Evolutionary conservation across 2,888 invertebrate species (phyloP).

Genomic region (Heliconius charithonia): DNA sequence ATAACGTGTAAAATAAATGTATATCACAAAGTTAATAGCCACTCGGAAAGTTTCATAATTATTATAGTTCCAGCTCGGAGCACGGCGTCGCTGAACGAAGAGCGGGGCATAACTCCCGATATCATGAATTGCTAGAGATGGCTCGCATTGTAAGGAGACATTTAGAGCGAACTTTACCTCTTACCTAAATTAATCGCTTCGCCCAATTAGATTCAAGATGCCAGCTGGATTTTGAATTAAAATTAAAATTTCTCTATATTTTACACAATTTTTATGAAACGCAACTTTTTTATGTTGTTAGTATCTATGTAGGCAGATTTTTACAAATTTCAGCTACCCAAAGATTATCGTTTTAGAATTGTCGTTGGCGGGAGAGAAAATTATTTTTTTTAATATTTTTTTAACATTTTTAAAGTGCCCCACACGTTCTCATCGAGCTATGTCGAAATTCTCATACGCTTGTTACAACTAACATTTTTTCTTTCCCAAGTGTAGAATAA

Average conservation of each 20-base stretch:
- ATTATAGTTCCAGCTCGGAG: constrained; percentile 7
- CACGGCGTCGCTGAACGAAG: constrained; percentile 19
- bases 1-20: background rate
- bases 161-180: constrained; percentile 32
- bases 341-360: no score
- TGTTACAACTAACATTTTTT: no score
- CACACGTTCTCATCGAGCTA: no score
- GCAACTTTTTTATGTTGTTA: no score
- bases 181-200: constrained; percentile 27
- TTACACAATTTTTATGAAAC: no score
- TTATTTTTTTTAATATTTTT: no score
- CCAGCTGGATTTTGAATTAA: constrained; percentile 15
- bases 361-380: no score
- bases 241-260: background rate
- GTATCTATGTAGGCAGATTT: no score
- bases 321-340: no score
- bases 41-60: constrained; percentile 24
- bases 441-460: no score
- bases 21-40: constrained; percentile 13
- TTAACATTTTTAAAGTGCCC: no score
- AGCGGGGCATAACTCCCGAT: constrained; percentile 37
- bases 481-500: no score
- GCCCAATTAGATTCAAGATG: constrained; percentile 7
- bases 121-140: constrained; percentile 38
- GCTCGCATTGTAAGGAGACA: constrained; percentile 32